phyloP scores from a whole-genome alignment of 2,797 vertebrate genomes.

The Tokudaia muenninki region DNA sequence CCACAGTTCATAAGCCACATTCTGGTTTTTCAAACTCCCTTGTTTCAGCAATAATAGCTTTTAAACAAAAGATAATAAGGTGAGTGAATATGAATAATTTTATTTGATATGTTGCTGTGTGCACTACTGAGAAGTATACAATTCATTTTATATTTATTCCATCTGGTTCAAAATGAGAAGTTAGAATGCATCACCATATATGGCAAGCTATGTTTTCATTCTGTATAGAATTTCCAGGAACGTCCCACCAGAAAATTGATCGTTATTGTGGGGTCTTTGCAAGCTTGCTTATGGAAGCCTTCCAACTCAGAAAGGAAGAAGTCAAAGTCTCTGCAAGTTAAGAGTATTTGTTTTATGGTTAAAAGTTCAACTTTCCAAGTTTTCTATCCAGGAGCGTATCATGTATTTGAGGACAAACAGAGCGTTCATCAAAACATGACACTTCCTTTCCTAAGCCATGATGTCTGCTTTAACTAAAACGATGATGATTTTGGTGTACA shows the following conservation, averaged over 20 bases:
- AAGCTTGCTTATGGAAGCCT: constrained; percentile 68
- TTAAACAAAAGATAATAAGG: constrained; percentile 23
- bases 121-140: neutral
- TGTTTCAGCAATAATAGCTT: constrained; percentile 18
- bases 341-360: constrained; percentile 74
- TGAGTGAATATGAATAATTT: neutral
- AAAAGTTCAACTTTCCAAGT: constrained; percentile 72
- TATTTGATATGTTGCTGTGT: constrained; percentile 52
- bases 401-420: constrained; percentile 62
- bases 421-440: constrained; percentile 53
- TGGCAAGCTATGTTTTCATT: constrained; percentile 54
- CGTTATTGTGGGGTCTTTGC: constrained; percentile 70
- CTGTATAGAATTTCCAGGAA: constrained; percentile 63
- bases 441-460: neutral
- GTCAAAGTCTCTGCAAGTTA: constrained; percentile 64
- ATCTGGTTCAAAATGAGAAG: constrained; percentile 43
- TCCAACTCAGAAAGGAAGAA: constrained; percentile 76
- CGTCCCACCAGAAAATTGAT: constrained; percentile 68
- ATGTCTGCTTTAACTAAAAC: constrained; percentile 32
- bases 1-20: neutral
- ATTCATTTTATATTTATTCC: constrained; percentile 57
- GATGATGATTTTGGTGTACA: neutral
- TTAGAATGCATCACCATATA: neutral
- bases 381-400: constrained; percentile 55
- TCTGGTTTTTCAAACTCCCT: neutral